A percentile compares a stretch with the other conserved stretches of the same genome.
phyloP scores from a whole-genome alignment of 2,113 vertebrate species.

The Cisticola juncidis region DNA sequence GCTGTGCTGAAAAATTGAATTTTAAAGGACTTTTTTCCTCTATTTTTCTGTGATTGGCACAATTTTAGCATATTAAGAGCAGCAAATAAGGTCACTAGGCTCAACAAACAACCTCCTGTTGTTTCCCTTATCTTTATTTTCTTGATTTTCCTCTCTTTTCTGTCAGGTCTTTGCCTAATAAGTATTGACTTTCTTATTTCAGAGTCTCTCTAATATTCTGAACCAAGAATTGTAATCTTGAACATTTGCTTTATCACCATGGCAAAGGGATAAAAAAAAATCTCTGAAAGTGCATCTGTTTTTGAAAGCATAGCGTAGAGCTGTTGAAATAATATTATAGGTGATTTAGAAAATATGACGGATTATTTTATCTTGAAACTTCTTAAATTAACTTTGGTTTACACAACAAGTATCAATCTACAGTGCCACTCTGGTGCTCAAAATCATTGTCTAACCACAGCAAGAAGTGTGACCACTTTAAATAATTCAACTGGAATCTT shows the following conservation, averaged over 20 bases:
- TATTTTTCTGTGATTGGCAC: neutral
- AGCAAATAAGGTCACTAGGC: slow-evolving; percentile 57
- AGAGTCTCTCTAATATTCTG: slow-evolving; percentile 57
- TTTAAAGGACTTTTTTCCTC: neutral
- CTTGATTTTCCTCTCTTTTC: neutral
- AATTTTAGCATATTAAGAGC: slow-evolving; percentile 47
- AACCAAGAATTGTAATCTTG: slow-evolving; percentile 40
- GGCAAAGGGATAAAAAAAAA: neutral
- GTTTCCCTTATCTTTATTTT: slow-evolving; percentile 38
- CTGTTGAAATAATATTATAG: neutral
- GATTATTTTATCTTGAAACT: neutral
- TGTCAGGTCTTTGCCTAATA: slow-evolving; percentile 60
- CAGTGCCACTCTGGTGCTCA: neutral
- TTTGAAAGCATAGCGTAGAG: slow-evolving; percentile 22
- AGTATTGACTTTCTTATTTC: slow-evolving; percentile 65
- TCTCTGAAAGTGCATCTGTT: neutral
- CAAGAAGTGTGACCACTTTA: neutral
- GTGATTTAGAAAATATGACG: neutral
- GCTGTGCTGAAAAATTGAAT: slow-evolving; percentile 25
- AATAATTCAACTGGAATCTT: neutral
- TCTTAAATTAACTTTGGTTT: neutral
- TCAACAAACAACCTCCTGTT: slow-evolving; percentile 42
- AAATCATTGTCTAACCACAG: neutral
- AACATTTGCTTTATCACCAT: slow-evolving; percentile 56
- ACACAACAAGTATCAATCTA: neutral